Conservation (phyloP, 2,113 vertebrate genomes). For the Eleginops maclovinus region DNA sequence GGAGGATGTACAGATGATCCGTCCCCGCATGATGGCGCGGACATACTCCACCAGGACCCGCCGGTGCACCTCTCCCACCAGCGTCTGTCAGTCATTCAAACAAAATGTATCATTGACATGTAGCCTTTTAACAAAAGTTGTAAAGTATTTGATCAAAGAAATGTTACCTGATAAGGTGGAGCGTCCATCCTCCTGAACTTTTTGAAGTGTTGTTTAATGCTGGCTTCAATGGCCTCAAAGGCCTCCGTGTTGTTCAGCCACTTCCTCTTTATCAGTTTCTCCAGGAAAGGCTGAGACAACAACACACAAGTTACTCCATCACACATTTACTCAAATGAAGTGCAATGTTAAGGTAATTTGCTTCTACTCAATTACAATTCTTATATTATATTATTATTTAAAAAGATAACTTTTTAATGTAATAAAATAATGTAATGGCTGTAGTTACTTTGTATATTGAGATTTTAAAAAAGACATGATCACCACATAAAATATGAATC, state of each 20-base stretch:
- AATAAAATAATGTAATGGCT: neutral
- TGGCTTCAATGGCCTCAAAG: conserved; percentile 88
- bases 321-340: neutral
- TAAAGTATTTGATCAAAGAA: neutral
- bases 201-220: conserved; percentile 87
- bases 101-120: neutral
- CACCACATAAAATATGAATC: neutral
- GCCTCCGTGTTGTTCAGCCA: conserved; percentile 90
- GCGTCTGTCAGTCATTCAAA: conserved; percentile 73
- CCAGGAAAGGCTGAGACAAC: conserved; percentile 87
- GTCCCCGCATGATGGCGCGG: conserved; percentile 88
- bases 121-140: neutral
- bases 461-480: neutral
- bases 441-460: neutral
- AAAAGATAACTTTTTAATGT: neutral
- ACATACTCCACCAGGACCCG: conserved; percentile 89
- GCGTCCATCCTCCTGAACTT: conserved; percentile 88
- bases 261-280: conserved; percentile 90
- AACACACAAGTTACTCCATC: neutral
- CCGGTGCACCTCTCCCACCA: conserved; percentile 90
- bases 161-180: conserved; percentile 90
- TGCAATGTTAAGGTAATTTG: neutral
- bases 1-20: conserved; percentile 88
- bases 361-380: neutral
- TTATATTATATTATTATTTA: neutral